These are phyloP conservation scores for Chionoecetes opilio DNA, from an alignment of 1,140 invertebrate genomes.

Conservation along the genomic window DNA sequence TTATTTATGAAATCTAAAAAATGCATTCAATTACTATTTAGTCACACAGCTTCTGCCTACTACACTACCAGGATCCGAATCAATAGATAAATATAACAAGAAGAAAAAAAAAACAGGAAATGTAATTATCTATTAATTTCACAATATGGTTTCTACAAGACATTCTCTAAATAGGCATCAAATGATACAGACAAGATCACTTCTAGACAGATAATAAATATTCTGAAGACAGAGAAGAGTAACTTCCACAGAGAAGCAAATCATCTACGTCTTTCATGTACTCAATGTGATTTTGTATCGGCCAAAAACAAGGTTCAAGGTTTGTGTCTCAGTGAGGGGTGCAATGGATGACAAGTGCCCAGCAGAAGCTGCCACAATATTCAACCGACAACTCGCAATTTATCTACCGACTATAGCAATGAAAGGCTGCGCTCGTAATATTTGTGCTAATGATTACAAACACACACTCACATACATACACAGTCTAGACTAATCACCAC, in stretches of 20 bases:
- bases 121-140: background rate
- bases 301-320: background rate
- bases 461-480: slow-evolving; percentile 61
- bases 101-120: background rate
- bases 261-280: background rate
- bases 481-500: background rate
- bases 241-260: background rate
- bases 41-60: background rate
- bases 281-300: background rate
- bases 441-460: background rate
- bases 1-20: slow-evolving; percentile 23
- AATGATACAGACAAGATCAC: background rate
- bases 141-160: background rate
- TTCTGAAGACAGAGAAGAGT: slow-evolving; percentile 10
- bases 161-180: background rate
- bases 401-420: background rate
- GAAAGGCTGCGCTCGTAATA: background rate
- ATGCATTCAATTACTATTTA: background rate
- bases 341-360: background rate
- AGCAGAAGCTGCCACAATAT: background rate
- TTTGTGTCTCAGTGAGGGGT: background rate
- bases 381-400: background rate
- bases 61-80: background rate
- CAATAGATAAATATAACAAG: background rate
- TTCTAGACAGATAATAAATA: slow-evolving; percentile 2